Evolutionary conservation across 2,888 invertebrate genomes (phyloP).

Genomic region (Athalia circularis): DNA sequence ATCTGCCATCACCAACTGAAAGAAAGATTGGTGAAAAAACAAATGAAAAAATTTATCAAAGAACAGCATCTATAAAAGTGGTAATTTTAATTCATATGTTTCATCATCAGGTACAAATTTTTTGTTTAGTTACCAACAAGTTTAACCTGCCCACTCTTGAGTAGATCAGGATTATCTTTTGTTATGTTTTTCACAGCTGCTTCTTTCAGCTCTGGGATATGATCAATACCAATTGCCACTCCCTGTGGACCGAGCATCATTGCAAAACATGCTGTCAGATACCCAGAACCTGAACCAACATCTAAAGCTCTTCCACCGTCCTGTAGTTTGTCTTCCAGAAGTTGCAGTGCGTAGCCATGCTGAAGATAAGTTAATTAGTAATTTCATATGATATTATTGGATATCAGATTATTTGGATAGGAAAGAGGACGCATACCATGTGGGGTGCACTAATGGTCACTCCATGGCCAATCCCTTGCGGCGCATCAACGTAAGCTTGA

Average conservation of each 20-base stretch:
- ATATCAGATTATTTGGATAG: neutral
- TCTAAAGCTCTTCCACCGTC: constrained; percentile 89
- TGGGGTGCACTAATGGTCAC: constrained; percentile 98
- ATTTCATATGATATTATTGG: neutral
- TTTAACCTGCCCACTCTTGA: constrained; percentile 81
- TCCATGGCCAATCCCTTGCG: constrained; percentile 94
- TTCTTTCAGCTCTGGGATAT: constrained; percentile 88
- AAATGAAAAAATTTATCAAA: neutral
- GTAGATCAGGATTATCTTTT: constrained; percentile 82
- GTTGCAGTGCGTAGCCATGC: constrained; percentile 95
- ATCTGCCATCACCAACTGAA: constrained; percentile 91
- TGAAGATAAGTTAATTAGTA: constrained; percentile 67
- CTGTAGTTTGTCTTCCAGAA: constrained; percentile 85
- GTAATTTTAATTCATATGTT: neutral
- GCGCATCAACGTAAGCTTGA: constrained; percentile 92
- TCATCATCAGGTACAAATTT: constrained; percentile 2
- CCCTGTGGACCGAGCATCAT: constrained; percentile 85
- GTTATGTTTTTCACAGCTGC: constrained; percentile 86
- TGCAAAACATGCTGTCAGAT: constrained; percentile 93
- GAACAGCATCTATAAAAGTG: no score
- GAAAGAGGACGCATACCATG: constrained; percentile 80
- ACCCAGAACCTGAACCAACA: constrained; percentile 96
- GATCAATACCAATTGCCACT: constrained; percentile 90
- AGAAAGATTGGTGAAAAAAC: constrained; percentile 43
- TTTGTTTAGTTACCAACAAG: constrained; percentile 78